Evolutionary conservation across 53 echinoderm and acorn worm species (phyloP), one percentile per base, ranked within the genome.

Genomic region (Henricia sp.): DNA sequence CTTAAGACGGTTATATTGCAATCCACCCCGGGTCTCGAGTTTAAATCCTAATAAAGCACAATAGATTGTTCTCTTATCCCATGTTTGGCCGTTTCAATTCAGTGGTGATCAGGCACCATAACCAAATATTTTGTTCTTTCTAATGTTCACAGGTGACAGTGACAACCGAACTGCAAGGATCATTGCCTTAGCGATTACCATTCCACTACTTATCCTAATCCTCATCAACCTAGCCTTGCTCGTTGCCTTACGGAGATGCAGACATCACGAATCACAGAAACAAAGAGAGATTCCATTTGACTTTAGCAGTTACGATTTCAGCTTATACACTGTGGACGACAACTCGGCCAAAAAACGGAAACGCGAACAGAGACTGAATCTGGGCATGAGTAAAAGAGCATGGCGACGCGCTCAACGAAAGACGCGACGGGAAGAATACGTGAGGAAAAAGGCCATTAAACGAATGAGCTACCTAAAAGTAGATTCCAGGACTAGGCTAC

Each of bases 391-490:
- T 46, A 37, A 30, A 28, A 42, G 70, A 27, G 70, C 70, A 6
- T 46, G 46, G 44, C 70, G 70, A 25, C 70, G 70, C 25, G 70
- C 25, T 14, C 0, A 4, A 46, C 70, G 70, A 25, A 42, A 44
- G 43, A 70, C 70, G 25, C 70, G 70, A 42, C 70, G 70, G 21
- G 26, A 42, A 28, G 70, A 70, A 10, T 70, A 70, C 70, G 46
- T 28, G 70, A 42, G 27, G 70, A 25, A 70, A 28, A 16, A 17
- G 70, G 13, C 17, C 3, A 23, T 37, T n/a, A 23, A 70, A 46
- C 24, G 27, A 28, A 43, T 44, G 46, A 25, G 25, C 13, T 12
- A 1, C 6, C 67, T 38, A 28, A 14, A 46, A 46, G 48, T 8
- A 10, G 8, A 46, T 14, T 8, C 8, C 48, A n/a, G 55, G 19